Evolutionary conservation across 2,888 invertebrate genomes (phyloP).

Genomic region (Caenorhabditis sp.): DNA sequence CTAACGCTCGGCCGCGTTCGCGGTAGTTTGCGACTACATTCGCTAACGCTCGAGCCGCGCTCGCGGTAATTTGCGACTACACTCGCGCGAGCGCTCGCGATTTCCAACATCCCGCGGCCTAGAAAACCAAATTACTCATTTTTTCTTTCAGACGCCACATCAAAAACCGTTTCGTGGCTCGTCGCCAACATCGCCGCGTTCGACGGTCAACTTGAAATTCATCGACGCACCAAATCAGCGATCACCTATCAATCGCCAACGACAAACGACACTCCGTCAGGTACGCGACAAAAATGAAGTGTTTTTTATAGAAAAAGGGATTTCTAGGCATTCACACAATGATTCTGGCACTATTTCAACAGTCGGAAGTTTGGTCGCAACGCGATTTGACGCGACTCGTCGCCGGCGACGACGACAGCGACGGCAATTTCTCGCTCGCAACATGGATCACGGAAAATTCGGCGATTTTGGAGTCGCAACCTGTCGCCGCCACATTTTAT

Average conservation of each 20-base stretch:
- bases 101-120: too few species aligned
- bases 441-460: slow-evolving; percentile 25
- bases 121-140: too few species aligned
- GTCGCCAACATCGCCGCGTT: slow-evolving; percentile 40
- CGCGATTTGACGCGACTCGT: slow-evolving; percentile 33
- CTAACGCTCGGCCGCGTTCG: too few species aligned
- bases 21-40: too few species aligned
- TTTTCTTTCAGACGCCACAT: slow-evolving; percentile 42
- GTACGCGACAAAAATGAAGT: not conserved
- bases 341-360: slow-evolving; percentile 43
- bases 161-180: slow-evolving; percentile 29
- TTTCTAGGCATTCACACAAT: slow-evolving; percentile 44
- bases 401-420: slow-evolving; percentile 22
- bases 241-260: slow-evolving; percentile 30
- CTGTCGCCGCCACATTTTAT: slow-evolving; percentile 38
- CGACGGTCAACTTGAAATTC: slow-evolving; percentile 37
- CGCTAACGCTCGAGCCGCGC: too few species aligned
- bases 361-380: slow-evolving; percentile 36
- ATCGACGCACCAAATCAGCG: slow-evolving; percentile 29
- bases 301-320: too few species aligned
- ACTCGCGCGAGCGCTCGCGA: too few species aligned
- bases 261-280: slow-evolving; percentile 1
- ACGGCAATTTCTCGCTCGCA: slow-evolving; percentile 35
- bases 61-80: too few species aligned
- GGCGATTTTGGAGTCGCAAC: slow-evolving; percentile 12